Evolutionary conservation across 1,140 invertebrate species (phyloP).

Genomic region (Planococcus citri): DNA sequence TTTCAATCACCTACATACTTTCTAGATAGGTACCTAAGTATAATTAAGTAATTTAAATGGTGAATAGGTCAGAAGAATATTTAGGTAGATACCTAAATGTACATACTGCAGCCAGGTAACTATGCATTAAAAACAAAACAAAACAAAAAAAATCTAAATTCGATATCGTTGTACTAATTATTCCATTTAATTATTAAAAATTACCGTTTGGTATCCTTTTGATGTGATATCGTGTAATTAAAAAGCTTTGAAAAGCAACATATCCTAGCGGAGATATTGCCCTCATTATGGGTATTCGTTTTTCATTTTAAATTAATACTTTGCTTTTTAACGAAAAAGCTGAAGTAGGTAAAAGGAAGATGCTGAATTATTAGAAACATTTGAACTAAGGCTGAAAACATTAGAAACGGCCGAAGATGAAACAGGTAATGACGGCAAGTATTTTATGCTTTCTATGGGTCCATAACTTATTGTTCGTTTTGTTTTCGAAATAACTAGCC

Average conservation of each 20-base stretch:
- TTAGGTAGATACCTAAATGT: no score
- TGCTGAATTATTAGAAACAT: conserved; percentile 4
- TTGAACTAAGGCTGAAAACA: not conserved
- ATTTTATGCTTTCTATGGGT: conserved; percentile 7
- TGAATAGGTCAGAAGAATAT: no score
- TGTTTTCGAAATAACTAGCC: not conserved
- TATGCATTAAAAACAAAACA: no score
- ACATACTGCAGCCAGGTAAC: no score
- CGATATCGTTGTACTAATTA: not conserved
- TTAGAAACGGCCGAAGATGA: conserved; percentile 2
- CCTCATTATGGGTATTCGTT: not conserved
- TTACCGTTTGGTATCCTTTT: not conserved
- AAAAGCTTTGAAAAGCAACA: not conserved
- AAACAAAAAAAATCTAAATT: not conserved
- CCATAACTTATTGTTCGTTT: conserved; percentile 3
- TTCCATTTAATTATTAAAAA: not conserved
- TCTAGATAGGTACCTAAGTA: no score
- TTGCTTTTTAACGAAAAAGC: not conserved
- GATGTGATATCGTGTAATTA: not conserved
- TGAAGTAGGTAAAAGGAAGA: not conserved
- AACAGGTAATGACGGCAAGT: not conserved
- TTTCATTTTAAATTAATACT: not conserved
- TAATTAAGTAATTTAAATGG: no score
- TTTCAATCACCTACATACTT: no score
- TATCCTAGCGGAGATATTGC: not conserved